These are phyloP conservation scores for Brachionus calyciflorus DNA, from an alignment of 1,140 invertebrate genomes.

Conservation along the genomic window DNA sequence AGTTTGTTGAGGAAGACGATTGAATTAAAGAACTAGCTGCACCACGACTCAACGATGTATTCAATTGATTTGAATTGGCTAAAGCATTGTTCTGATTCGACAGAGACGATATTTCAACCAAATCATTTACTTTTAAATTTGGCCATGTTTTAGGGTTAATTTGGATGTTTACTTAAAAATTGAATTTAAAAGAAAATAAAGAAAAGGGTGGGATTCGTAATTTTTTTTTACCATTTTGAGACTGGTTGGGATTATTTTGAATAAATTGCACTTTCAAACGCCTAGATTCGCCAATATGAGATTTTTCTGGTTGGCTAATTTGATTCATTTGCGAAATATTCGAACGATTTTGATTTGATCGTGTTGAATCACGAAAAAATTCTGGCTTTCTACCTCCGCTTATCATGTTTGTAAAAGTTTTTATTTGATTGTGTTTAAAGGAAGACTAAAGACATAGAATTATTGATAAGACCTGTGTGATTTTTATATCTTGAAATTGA, in stretches of 20 bases:
- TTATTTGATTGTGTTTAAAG: neutral
- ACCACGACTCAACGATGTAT: slow-evolving; percentile 1
- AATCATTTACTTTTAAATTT: neutral
- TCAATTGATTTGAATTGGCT: slow-evolving; percentile 1
- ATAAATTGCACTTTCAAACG: neutral
- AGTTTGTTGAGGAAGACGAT: neutral
- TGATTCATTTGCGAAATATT: neutral
- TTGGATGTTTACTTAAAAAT: neutral
- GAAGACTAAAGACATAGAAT: too few species aligned
- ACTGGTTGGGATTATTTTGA: neutral
- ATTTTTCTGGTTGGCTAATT: neutral
- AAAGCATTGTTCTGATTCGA: neutral
- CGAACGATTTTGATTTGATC: neutral
- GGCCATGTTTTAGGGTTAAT: slow-evolving; percentile 45
- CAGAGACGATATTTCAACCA: slow-evolving; percentile 14
- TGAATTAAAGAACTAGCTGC: slow-evolving; percentile 8
- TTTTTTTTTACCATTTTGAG: neutral
- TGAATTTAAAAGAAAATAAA: neutral
- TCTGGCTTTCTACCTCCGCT: neutral
- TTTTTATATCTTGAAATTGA: too few species aligned
- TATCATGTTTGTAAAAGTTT: neutral
- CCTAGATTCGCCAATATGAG: slow-evolving; percentile 1
- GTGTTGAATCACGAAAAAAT: neutral
- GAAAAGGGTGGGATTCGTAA: neutral
- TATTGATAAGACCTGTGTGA: too few species aligned